A percentile compares a stretch with the other conserved stretches of the same genome.
These are phyloP conservation scores for Clarias magur DNA, from an alignment of 2,113 vertebrate species.

Conservation along the genomic window DNA sequence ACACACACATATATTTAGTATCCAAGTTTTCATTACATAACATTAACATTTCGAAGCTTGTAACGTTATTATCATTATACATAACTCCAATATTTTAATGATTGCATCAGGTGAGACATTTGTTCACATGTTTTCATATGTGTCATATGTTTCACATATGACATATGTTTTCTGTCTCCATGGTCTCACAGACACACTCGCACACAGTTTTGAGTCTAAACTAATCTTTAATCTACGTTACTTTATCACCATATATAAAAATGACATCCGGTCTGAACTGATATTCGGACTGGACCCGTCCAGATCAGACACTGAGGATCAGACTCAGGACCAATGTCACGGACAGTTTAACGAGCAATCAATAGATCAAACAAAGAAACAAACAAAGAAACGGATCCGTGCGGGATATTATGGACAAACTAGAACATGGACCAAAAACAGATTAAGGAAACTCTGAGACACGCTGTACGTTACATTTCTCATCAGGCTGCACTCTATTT, in stretches of 20 bases:
- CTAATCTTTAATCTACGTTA: background rate
- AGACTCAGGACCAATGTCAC: background rate
- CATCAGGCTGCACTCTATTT: background rate
- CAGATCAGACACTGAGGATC: background rate
- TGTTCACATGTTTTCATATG: too few species aligned
- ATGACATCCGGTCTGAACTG: background rate
- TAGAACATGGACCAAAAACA: background rate
- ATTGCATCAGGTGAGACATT: background rate
- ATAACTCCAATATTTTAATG: background rate
- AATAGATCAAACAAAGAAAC: background rate
- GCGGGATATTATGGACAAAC: background rate
- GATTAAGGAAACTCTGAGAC: background rate
- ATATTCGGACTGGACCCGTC: background rate
- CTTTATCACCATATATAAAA: background rate
- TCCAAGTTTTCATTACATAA: too few species aligned
- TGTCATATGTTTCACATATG: too few species aligned
- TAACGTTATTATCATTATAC: background rate
- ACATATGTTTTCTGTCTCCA: background rate
- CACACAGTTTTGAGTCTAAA: background rate
- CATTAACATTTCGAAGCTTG: background rate
- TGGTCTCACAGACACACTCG: background rate
- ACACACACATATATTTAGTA: slow-evolving; percentile 2
- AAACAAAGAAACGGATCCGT: background rate
- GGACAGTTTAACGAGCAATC: background rate
- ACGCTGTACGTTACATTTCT: background rate